Conservation (phyloP, 2,888 invertebrate genomes). For the Steinernema carpocapsae region DNA sequence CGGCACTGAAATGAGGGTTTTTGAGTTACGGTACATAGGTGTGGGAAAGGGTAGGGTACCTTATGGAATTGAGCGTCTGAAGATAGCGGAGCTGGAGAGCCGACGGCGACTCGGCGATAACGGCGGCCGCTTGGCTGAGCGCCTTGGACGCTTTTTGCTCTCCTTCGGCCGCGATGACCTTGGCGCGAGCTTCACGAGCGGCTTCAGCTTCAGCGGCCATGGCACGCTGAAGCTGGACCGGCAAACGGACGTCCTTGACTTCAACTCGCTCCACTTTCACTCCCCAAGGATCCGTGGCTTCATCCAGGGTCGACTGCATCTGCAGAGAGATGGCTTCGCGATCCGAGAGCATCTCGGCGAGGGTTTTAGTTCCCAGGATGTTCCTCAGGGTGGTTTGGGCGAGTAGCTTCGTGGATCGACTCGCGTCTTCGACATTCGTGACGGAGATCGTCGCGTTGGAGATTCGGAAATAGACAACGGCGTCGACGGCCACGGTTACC, state of each 20-base stretch:
- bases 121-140: conserved; percentile 91
- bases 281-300: conserved; percentile 72
- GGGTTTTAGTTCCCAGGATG: conserved; percentile 92
- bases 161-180: conserved; percentile 86
- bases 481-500: conserved; percentile 54
- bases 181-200: conserved; percentile 79
- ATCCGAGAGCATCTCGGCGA: conserved; percentile 95
- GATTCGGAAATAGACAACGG: conserved; percentile 52
- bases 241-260: conserved; percentile 81
- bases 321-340: conserved; percentile 83
- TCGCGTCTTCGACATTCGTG: conserved; percentile 50
- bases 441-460: conserved; percentile 52
- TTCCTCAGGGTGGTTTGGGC: conserved; percentile 75
- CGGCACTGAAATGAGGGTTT: conserved; percentile 53
- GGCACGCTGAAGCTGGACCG: conserved; percentile 84
- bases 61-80: conserved; percentile 78
- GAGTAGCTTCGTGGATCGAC: conserved; percentile 65
- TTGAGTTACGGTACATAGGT: too few relatives aligned
- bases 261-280: conserved; percentile 70
- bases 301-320: conserved; percentile 70
- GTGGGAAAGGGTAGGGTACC: too few relatives aligned
- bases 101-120: conserved; percentile 89
- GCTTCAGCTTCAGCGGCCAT: conserved; percentile 95
- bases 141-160: conserved; percentile 84
- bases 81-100: conserved; percentile 90